A percentile compares a stretch with the other conserved stretches of the same genome.
Evolutionary conservation across 2,113 vertebrate species (phyloP).

Genomic region (human): DNA sequence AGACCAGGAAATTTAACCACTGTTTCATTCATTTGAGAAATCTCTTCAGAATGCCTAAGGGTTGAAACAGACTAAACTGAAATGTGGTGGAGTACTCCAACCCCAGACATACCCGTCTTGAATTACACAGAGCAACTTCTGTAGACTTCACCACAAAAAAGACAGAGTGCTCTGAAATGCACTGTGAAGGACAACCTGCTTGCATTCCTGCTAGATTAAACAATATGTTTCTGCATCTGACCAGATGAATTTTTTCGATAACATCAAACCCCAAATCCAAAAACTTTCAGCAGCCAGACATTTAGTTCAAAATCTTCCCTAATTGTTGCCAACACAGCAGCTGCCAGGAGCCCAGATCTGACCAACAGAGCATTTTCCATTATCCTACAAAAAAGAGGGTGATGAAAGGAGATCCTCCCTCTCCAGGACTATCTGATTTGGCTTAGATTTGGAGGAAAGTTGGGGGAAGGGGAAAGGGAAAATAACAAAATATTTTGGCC

Average conservation of each 20-base stretch:
- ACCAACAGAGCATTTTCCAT: constrained; percentile 60
- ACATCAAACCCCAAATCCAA: constrained; percentile 70
- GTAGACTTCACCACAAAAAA: constrained; percentile 51
- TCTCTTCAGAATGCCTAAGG: constrained; percentile 31
- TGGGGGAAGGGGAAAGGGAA: background rate
- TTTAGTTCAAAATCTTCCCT: constrained; percentile 60
- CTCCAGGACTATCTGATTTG: constrained; percentile 64
- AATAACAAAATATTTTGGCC: constrained; percentile 47
- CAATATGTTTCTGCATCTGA: constrained; percentile 63
- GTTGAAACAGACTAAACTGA: constrained; percentile 53
- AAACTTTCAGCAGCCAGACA: constrained; percentile 68
- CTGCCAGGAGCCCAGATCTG: constrained; percentile 59
- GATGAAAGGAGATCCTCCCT: background rate
- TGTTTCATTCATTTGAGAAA: constrained; percentile 42
- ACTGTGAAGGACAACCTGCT: constrained; percentile 59
- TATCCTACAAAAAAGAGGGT: constrained; percentile 36
- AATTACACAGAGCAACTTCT: constrained; percentile 61
- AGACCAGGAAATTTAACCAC: background rate
- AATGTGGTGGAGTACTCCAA: background rate
- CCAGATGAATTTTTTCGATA: constrained; percentile 74
- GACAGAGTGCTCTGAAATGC: background rate
- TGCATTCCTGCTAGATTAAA: constrained; percentile 75
- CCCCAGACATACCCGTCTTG: constrained; percentile 54
- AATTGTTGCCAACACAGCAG: constrained; percentile 72
- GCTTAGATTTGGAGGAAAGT: constrained; percentile 30